Evolutionary conservation across 2,113 vertebrate species (phyloP), one percentile per base, ranked within the genome.

Genomic region (Holacanthus passer): DNA sequence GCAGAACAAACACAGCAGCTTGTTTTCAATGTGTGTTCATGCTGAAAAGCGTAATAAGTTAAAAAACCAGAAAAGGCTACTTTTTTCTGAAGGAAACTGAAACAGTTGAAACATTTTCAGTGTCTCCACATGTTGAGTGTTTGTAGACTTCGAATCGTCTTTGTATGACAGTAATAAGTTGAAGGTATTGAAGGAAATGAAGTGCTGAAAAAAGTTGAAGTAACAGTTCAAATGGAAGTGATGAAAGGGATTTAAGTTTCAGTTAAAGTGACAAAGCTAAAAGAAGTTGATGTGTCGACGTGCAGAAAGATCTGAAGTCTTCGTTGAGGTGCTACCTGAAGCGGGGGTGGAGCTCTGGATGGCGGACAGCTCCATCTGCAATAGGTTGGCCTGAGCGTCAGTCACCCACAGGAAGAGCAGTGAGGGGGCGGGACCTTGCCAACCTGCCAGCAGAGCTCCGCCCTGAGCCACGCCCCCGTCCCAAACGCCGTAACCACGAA

Each of bases 371-470:
- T 95, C 94, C 2, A 29, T 77, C 77, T 92, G 88, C 43, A 96
- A 77, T 22, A 95, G 73, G 47, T 69, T 86, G 35, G 94, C 92
- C 84, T 95, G 95, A 53, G 92, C 90, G 1, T 93, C 87, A 0
- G 90, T 92, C 79, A 96, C 88, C 86, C 88, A 89, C 24, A 96
- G 89, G 88, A 96, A 95, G 59, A 96, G 88, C 55, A 95, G 74
- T 0, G 94, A 94, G 67, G 93, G 93, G 52, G 91, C 90, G 14
- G 91, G 88, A 2, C 90, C 91, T 41, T 68, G 43, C 53, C 81
- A 80, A 0, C 22, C 73, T 0, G 39, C 68, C 35, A 94, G 72
- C 66, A 94, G 83, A 19, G 79, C 20, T 17, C 90, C 91, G 2
- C 77, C 82, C 1, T 11, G 24, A 20, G 86, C 93, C 76, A 94